A percentile compares a stretch with the other conserved stretches of the same genome.
These are phyloP conservation scores for Taeniopygia guttata DNA, from an alignment of 2,797 vertebrate species.

Conservation along the genomic window DNA sequence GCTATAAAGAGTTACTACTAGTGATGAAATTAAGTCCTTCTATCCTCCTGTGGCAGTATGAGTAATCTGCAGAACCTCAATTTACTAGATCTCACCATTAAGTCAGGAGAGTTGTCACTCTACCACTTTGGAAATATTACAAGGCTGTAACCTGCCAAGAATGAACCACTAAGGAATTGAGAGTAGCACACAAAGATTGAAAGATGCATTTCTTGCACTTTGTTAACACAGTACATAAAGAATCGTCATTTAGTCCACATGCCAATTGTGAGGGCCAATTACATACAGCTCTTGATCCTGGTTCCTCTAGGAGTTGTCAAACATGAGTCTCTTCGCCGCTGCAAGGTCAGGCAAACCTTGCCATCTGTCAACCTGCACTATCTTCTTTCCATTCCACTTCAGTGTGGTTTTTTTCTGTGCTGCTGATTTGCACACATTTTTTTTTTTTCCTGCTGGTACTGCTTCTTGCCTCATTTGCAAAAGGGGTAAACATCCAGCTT, in stretches of 20 bases:
- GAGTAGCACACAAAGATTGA: not conserved
- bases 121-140: not conserved
- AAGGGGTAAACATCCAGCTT: not conserved
- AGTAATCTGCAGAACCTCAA: not conserved
- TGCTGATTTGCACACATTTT: not conserved
- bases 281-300: not conserved
- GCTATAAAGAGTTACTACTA: not conserved
- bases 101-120: not conserved
- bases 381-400: not conserved
- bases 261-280: not conserved
- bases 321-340: not conserved
- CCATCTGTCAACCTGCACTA: not conserved
- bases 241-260: accelerated
- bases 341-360: not conserved
- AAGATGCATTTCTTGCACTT: not conserved
- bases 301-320: not conserved
- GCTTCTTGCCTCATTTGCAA: not conserved
- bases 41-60: not conserved
- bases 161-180: not conserved
- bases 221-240: not conserved
- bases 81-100: not conserved
- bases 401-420: not conserved
- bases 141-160: not conserved
- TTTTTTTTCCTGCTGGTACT: not conserved
- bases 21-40: not conserved